Base-by-base conservation (phyloP, 2,888 invertebrate species). In the Tricholauxania praeusta region DNA sequence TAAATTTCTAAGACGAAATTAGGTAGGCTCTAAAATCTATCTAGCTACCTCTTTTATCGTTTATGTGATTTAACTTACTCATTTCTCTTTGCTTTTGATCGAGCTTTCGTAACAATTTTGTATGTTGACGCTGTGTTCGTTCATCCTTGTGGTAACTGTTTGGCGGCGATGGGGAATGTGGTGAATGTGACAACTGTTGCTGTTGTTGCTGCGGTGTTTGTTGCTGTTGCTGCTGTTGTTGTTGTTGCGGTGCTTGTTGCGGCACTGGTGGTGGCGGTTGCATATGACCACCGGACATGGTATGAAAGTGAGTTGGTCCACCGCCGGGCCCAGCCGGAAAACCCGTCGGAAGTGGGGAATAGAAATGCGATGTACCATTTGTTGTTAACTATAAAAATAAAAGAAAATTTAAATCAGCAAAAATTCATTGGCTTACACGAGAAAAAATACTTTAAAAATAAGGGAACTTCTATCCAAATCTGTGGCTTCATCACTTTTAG, bases 141-240 rank as follows among this genome's bases (percentile, higher is more conserved):
- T 95, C 95, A 86, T 94, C 94, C 85, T 94, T 93, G 84, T 94
- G 94, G 83, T 92, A 93, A 86, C 90, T 92, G 82, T 83, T 77
- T 64, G 92, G 91, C 71, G 92, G 92, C 59, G 90, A 90, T 74
- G 90, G 90, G 78, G 92, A 92, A 87, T 91, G 92, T 80, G 92
- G 92, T 88, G 91, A 90, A 83, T 92, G 92, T 82, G 91, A 89
- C 68, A 88, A 80, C 84, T 88, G 83, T 86, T 87, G 84, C 71
- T 76, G 80, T 53, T 78, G 79, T 59, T 79, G 79, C 14, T 63
- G 75, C 17, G 71, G 77, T 53, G 73, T 72, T 68, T 82, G 82
- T 60, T 63, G 74, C 10, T 70, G n/a, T n/a, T n/a, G 74, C 66
- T 73, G 72, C 47, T 66, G 76, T 62, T 74, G 77, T 53, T 71